Percentiles rank a stretch among this genome's conserved stretches.
phyloP scores from a whole-genome alignment of 2,888 invertebrate genomes.

The Lepidochitona cinerea region DNA sequence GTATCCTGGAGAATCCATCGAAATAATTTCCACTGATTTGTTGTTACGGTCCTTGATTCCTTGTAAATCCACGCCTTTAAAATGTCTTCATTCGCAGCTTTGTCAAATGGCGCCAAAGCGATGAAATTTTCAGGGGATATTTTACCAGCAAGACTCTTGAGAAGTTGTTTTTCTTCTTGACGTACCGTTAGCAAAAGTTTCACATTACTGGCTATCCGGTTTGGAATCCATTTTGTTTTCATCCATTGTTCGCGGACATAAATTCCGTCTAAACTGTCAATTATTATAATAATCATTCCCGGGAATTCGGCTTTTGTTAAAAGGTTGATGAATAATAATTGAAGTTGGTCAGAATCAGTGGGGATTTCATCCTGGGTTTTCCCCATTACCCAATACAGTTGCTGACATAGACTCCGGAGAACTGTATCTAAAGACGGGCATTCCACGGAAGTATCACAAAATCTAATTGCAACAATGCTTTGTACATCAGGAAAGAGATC shows the following conservation, averaged over 20 bases:
- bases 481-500: not conserved
- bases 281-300: constrained; percentile 51
- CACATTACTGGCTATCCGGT: constrained; percentile 49
- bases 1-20: constrained; percentile 41
- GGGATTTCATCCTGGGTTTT: constrained; percentile 35
- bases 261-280: constrained; percentile 56
- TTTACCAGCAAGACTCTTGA: constrained; percentile 47
- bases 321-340: constrained; percentile 42
- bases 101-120: constrained; percentile 37
- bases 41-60: constrained; percentile 3
- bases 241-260: constrained; percentile 45
- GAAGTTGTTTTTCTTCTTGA: constrained; percentile 40
- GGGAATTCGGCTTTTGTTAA: constrained; percentile 47
- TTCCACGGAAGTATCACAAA: constrained; percentile 58
- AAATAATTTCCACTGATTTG: constrained; percentile 47
- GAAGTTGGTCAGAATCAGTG: constrained; percentile 47
- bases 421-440: constrained; percentile 50
- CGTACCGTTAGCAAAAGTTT: constrained; percentile 56
- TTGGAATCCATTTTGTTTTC: constrained; percentile 60
- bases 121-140: constrained; percentile 35
- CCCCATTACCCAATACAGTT: constrained; percentile 44
- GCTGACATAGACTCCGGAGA: constrained; percentile 51
- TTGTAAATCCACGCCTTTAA: constrained; percentile 45
- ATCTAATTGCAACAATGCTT: constrained; percentile 38
- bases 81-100: constrained; percentile 47